Evolutionary conservation across 2,113 vertebrate species (phyloP).

Genomic region (Oostethus manadensis): DNA sequence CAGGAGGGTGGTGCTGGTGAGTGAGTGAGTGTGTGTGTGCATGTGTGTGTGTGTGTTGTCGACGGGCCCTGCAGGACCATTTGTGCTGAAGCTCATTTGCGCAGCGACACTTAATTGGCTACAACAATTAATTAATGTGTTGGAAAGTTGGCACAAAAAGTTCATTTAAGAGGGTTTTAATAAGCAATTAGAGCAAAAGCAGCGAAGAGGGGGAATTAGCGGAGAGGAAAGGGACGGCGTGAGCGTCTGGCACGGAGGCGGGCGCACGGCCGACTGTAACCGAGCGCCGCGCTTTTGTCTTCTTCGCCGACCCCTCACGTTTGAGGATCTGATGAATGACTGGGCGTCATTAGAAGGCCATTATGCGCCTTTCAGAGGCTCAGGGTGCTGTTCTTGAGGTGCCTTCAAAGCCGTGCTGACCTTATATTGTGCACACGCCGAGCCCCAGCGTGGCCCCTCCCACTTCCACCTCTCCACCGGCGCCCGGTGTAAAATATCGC

Average conservation of each 20-base stretch:
- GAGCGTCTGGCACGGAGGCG: background rate
- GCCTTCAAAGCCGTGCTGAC: slow-evolving; percentile 40
- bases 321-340: slow-evolving; percentile 29
- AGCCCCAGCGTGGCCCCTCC: slow-evolving; percentile 31
- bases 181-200: slow-evolving; percentile 75
- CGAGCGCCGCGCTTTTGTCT: slow-evolving; percentile 12
- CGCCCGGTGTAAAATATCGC: slow-evolving; percentile 83
- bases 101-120: slow-evolving; percentile 99
- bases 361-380: slow-evolving; percentile 24
- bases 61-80: slow-evolving; percentile 87
- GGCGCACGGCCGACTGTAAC: slow-evolving; percentile 38
- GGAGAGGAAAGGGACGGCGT: slow-evolving; percentile 47
- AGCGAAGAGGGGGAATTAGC: slow-evolving; percentile 63
- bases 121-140: slow-evolving; percentile 99
- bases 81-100: slow-evolving; percentile 98
- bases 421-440: slow-evolving; percentile 33
- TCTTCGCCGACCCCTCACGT: slow-evolving; percentile 37
- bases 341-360: slow-evolving; percentile 6
- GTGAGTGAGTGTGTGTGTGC: background rate
- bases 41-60: background rate
- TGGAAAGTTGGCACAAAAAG: slow-evolving; percentile 97
- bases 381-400: slow-evolving; percentile 30
- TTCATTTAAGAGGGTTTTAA: slow-evolving; percentile 83
- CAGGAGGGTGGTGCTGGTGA: slow-evolving; percentile 2
- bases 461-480: slow-evolving; percentile 40